A percentile compares a stretch with the other conserved stretches of the same genome.
phyloP scores from a whole-genome alignment of 2,888 invertebrate species.

The Cepaea hortensis region DNA sequence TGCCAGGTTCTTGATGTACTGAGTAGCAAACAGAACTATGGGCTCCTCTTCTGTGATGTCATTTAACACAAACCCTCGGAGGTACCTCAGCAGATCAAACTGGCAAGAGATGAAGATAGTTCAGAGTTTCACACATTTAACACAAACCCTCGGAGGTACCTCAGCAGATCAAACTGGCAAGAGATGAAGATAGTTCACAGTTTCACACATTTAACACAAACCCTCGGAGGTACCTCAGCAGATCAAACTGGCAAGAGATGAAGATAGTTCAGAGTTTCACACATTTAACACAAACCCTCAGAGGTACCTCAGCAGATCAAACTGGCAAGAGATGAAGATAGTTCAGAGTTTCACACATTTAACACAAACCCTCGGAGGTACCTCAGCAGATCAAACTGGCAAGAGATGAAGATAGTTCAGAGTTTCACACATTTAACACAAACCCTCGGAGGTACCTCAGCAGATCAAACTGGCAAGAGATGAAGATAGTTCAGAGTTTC shows the following conservation, averaged over 20 bases:
- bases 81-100: slow-evolving; percentile 91
- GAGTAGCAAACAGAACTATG: slow-evolving; percentile 92
- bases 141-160: no score
- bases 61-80: slow-evolving; percentile 80
- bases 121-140: no score
- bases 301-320: slow-evolving; percentile 92
- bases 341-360: slow-evolving; percentile 47
- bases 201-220: slow-evolving; percentile 68
- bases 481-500: no score
- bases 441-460: slow-evolving; percentile 87
- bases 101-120: slow-evolving; percentile 49
- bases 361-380: slow-evolving; percentile 85
- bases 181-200: no score
- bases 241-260: slow-evolving; percentile 81
- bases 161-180: slow-evolving; percentile 85
- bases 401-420: not conserved
- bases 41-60: slow-evolving; percentile 82
- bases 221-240: slow-evolving; percentile 90
- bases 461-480: slow-evolving; percentile 84
- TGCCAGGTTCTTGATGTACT: slow-evolving; percentile 88
- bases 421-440: slow-evolving; percentile 58
- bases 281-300: slow-evolving; percentile 79
- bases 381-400: slow-evolving; percentile 86
- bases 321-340: slow-evolving; percentile 64
- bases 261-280: no score